A percentile compares a stretch with the other conserved stretches of the same genome.
phyloP scores from a whole-genome alignment of 2,888 invertebrate species.

The Drosophila setosimentum region DNA sequence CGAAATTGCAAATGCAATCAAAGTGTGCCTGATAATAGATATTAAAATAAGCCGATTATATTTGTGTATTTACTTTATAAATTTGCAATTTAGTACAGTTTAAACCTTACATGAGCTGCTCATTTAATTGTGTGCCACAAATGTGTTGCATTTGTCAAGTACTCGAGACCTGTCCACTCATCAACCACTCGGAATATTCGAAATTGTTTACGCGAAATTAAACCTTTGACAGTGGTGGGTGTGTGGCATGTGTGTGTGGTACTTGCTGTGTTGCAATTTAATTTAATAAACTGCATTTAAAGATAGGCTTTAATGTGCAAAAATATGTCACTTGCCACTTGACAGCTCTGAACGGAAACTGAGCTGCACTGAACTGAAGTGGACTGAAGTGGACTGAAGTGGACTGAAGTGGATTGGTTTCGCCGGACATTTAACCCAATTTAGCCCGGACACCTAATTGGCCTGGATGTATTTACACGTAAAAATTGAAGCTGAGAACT shows the following conservation, averaged over 20 bases:
- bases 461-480: slow-evolving; percentile 58
- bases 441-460: slow-evolving; percentile 65
- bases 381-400: slow-evolving; percentile 29
- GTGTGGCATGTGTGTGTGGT: slow-evolving; percentile 34
- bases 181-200: slow-evolving; percentile 15
- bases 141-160: slow-evolving; percentile 6
- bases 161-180: slow-evolving; percentile 10
- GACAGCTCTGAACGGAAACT: slow-evolving; percentile 1
- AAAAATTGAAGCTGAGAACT: slow-evolving; percentile 68
- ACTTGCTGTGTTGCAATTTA: slow-evolving; percentile 69
- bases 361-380: slow-evolving; percentile 1
- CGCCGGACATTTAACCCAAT: slow-evolving; percentile 52
- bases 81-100: neutral
- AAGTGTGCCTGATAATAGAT: neutral
- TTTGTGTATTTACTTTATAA: neutral
- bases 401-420: slow-evolving; percentile 28
- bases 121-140: slow-evolving; percentile 17
- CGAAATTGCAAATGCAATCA: neutral
- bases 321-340: slow-evolving; percentile 55
- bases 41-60: neutral
- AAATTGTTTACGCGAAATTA: slow-evolving; percentile 48
- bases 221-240: slow-evolving; percentile 38
- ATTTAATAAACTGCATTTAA: slow-evolving; percentile 75
- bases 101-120: slow-evolving; percentile 14
- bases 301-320: slow-evolving; percentile 50